phyloP scores from a whole-genome alignment of 2,113 vertebrate genomes.

The Laticauda laticaudata region DNA sequence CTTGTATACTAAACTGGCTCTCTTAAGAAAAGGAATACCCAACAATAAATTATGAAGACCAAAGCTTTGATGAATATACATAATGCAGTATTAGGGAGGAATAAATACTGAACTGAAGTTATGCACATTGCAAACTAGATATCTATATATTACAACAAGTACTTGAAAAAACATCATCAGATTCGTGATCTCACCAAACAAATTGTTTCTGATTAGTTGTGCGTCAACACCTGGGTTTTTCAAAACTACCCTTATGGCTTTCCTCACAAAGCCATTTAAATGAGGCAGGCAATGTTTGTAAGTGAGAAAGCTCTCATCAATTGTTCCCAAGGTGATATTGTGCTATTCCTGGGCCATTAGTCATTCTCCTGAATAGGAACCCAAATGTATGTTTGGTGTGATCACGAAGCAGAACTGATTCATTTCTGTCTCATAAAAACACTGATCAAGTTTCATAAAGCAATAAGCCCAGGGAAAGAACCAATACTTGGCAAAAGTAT shows the following conservation, averaged over 20 bases:
- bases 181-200: background rate
- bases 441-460: conserved; percentile 10
- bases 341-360: conserved; percentile 36
- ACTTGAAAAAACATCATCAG: background rate
- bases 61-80: background rate
- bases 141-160: background rate
- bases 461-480: background rate
- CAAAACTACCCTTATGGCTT: background rate
- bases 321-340: conserved; percentile 34
- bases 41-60: background rate
- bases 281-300: background rate
- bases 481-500: background rate
- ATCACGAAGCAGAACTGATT: conserved; percentile 26
- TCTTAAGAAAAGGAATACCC: background rate
- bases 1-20: background rate
- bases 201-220: background rate
- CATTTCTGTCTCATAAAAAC: conserved; percentile 28
- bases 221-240: conserved; percentile 30
- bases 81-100: conserved; percentile 28
- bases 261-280: background rate
- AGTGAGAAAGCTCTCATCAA: background rate
- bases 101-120: conserved; percentile 17
- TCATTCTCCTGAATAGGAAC: conserved; percentile 4
- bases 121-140: background rate
- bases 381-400: background rate